Base-by-base conservation (phyloP, 2,888 invertebrate species). In the Dysmachus trigonus region DNA sequence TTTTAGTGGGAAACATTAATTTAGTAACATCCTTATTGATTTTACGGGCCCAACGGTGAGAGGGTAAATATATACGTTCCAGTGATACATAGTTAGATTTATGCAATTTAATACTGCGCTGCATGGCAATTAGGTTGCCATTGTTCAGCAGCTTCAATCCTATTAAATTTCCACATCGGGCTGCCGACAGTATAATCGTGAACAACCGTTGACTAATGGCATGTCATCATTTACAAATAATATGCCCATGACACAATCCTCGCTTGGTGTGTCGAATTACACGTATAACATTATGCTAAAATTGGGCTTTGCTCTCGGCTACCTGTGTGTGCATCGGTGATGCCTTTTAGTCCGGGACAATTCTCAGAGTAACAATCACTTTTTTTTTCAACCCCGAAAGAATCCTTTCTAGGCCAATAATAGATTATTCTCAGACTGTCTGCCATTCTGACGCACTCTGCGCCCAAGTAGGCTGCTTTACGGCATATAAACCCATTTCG, bases 161-260 rank as follows among this genome's bases (percentile, higher is more conserved):
- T 82, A 82, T 82, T 82, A 82, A 82, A 62, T 82, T 82, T 82
- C 62, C 82, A 18, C 62, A 82, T 62, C 30, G 82, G 33, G 62
- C 33, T 62, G 81, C 15, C 31, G 81, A 76, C 35, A 82, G 35
- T 62, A 62, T 82, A 82, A 82, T 82, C 18, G 62, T 62, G 82
- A 53, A 82, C 82, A 82, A 33, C 82, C 82, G 82, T 82, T 82
- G 62, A 82, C 62, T 82, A 82, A 82, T 82, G 82, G 62, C 82
- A 82, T 82, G 62, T 82, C 82, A 82, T 82, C 82, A 82, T 82
- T 82, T 82, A 53, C 51, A 62, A 33, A 82, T 82, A 82, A 82
- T 62, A 82, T 82, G 82, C 62, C 62, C 62, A 82, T 82, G 82
- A 33, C 53, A 35, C 62, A 82, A 13, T 62, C 35, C 33, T 82